Evolutionary conservation across 2,888 invertebrate species (phyloP).

Genomic region (Cosmia pyralina): DNA sequence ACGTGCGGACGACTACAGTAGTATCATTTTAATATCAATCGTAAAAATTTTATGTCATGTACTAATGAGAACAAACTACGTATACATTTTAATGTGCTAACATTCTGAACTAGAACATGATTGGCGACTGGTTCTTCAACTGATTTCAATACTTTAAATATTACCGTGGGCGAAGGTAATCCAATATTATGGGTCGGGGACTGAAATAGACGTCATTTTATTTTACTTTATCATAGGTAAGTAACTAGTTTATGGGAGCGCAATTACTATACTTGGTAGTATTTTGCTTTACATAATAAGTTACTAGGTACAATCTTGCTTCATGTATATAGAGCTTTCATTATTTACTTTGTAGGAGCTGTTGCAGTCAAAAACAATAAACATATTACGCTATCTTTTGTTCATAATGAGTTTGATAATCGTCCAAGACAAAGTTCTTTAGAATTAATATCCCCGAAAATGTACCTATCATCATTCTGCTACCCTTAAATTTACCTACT

Average conservation of each 20-base stretch:
- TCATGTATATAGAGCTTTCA: background rate
- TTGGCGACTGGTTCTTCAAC: conserved; percentile 48
- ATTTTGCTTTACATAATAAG: conserved; percentile 11
- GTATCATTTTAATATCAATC: conserved; percentile 50
- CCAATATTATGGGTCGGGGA: conserved; percentile 55
- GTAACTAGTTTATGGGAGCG: conserved; percentile 37
- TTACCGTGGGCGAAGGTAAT: conserved; percentile 52
- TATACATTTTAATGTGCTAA: conserved; percentile 43
- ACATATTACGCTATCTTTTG: no score
- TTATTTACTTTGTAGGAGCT: background rate
- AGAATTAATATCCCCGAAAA: background rate
- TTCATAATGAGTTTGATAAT: background rate
- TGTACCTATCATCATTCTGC: background rate
- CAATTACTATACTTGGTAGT: conserved; percentile 6
- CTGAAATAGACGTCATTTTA: conserved; percentile 54
- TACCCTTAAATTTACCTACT: background rate
- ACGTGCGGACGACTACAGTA: background rate
- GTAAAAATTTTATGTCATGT: conserved; percentile 62
- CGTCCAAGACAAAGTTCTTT: background rate
- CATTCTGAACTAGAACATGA: conserved; percentile 50
- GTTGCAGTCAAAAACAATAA: background rate
- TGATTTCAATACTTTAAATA: conserved; percentile 42
- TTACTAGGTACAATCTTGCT: background rate
- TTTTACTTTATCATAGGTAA: conserved; percentile 38
- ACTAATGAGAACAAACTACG: conserved; percentile 62